Base-by-base conservation (phyloP, 2,888 invertebrate species). In the Ormyrus pomaceus region DNA sequence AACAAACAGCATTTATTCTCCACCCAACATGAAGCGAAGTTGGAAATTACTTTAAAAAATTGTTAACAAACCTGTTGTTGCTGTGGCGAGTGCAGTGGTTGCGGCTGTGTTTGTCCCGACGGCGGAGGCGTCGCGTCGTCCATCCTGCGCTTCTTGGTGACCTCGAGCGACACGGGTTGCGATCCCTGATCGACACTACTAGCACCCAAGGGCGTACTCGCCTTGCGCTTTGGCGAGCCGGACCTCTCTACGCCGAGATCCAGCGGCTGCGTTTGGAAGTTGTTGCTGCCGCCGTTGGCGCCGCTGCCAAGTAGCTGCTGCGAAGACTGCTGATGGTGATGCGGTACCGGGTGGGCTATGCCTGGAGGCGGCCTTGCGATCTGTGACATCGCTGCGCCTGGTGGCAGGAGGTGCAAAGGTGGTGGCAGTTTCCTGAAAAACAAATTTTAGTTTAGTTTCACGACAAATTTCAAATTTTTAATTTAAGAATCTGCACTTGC, bases 191-290 rank as follows among this genome's bases (percentile, higher is more conserved):
- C 87, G 53, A 92, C 90, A 56, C 89, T 88, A 89, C 48, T 95
- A 93, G 48, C 95, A 95, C 82, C 73, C 64, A 81, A 81, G 0
- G 94, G 93, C 9, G 93, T 93, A 11, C 88, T 86, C 10, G 91
- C 91, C 86, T 95, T 94, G 69, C 95, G 91, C 86, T 95, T 94
- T 0, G 95, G 95, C 65, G 95, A 90, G 10, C 88, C 86, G 5
- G 89, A 88, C 78, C 90, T 86, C 83, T 91, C 90, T 51, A 95
- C 93, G 56, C 96, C 96, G 77, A 96, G 93, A 89, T 96, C 96
- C 53, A 96, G 92, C 10, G 96, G 96, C 87, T 96, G 95, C 78
- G 95, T 95, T 91, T 96, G 96, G 58, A 81, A 77, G 62, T 58
- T 80, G 48, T 69, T 79, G 56, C 2, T 51, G 34, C 51, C 55